Conservation (phyloP, 2,113 vertebrate genomes). For the Desmodus rotundus region DNA sequence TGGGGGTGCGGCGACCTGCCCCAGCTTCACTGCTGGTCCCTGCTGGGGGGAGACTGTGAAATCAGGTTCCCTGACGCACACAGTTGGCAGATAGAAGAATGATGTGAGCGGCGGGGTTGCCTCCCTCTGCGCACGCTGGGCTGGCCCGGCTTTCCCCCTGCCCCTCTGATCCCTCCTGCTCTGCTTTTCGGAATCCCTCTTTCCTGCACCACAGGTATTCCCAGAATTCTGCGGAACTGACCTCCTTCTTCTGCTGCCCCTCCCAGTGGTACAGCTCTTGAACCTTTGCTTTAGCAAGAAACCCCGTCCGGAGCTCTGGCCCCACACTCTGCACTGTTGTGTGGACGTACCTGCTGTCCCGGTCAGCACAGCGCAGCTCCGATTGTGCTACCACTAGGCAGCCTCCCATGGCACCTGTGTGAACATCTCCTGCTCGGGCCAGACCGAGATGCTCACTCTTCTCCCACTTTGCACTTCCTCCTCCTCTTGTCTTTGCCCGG, state of each 20-base stretch:
- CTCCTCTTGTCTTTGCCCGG: background rate
- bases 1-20: background rate
- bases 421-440: background rate
- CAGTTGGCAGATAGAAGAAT: background rate
- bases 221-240: background rate
- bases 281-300: background rate
- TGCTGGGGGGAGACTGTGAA: background rate
- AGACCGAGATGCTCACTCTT: background rate
- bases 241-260: background rate
- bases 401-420: fast-evolving
- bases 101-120: fast-evolving
- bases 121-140: background rate
- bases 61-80: background rate
- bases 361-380: background rate
- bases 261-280: background rate
- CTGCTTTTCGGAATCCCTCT: background rate
- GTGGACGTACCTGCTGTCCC: background rate
- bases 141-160: too few relatives aligned
- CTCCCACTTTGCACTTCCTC: background rate
- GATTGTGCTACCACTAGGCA: background rate
- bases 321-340: background rate
- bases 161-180: background rate
- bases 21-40: background rate
- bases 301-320: background rate
- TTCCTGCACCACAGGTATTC: background rate